Base-by-base conservation (phyloP, 2,888 invertebrate genomes). In the Magallana nippona region DNA sequence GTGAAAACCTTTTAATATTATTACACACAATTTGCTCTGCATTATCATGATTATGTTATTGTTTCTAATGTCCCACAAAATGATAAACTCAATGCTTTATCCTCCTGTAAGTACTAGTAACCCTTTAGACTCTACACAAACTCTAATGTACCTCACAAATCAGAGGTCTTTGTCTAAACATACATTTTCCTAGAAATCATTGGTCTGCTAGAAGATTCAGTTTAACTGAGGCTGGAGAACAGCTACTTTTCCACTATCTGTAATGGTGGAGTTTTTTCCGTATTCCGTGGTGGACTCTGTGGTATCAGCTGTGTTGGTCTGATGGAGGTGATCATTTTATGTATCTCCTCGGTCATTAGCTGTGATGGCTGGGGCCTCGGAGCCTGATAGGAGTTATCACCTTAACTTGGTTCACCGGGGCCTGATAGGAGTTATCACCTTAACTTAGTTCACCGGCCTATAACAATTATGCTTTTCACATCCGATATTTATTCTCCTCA, bases 11-110 rank as follows among this genome's bases (percentile, higher is more conserved):
- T 19, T 44, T 27, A 22, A 71, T 27, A 27, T 22, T 27, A 63
- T 71, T 27, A 27, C 27, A 27, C 32, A 71, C 13, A 22, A 71
- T 71, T 13, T 71, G 27, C 13, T 32, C 11, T 27, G 71, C 22
- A 71, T 27, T 27, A 32, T 44, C 44, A 44, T 44, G 5, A 44
- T 44, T 44, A 44, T 71, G 71, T 27, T 27, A 71, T 71, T 27
- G 71, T 71, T 71, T 27, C 71, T 27, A 71, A 71, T 71, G 71
- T 32, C 19, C 32, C 32, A 71, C 71, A 2, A 27, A 71, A 71
- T 71, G 71, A 71, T 71, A 71, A 71, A 71, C 32, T 71, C 71
- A 71, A 71, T 71, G 11, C 32, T 32, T 71, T 71, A 71, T 71
- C 32, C 15, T 13, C 71, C 5, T 2, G 13, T 27, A 3, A 44